These are phyloP conservation scores for Luperina nickerlii DNA, from an alignment of 2,888 invertebrate genomes.

Conservation along the genomic window DNA sequence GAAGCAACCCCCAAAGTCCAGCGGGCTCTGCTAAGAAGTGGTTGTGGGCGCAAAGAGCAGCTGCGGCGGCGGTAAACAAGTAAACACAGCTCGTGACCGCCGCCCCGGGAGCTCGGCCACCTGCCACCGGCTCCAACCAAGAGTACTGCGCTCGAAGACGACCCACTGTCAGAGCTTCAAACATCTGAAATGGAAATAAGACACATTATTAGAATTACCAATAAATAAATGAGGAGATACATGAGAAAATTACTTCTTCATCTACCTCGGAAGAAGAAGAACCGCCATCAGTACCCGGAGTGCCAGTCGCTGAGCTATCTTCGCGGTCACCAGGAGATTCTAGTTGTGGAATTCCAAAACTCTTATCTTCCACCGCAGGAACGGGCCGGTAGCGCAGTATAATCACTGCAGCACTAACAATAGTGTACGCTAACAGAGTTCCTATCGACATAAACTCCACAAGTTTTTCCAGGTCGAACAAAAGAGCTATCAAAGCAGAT, in stretches of 20 bases:
- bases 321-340: constrained; percentile 90
- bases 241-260: neutral
- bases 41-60: constrained; percentile 93
- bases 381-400: constrained; percentile 94
- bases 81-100: constrained; percentile 94
- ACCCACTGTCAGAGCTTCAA: constrained; percentile 93
- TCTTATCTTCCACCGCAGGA: constrained; percentile 86
- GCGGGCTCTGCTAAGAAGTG: constrained; percentile 90
- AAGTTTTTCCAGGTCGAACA: constrained; percentile 96
- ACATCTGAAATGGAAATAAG: constrained; percentile 81
- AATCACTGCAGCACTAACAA: constrained; percentile 97
- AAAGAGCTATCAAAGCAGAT: constrained; percentile 94
- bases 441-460: constrained; percentile 99
- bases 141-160: constrained; percentile 93
- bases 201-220: neutral
- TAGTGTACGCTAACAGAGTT: constrained; percentile 96
- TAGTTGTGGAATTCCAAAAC: constrained; percentile 85
- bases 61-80: constrained; percentile 92
- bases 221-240: neutral
- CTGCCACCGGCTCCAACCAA: constrained; percentile 93
- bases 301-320: constrained; percentile 91
- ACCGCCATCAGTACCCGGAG: constrained; percentile 91
- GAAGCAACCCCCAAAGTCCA: constrained; percentile 92
- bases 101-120: constrained; percentile 94
- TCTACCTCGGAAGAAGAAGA: constrained; percentile 89